These are phyloP conservation scores for Hypomecis punctinalis DNA, from an alignment of 2,888 invertebrate genomes.

Conservation along the genomic window DNA sequence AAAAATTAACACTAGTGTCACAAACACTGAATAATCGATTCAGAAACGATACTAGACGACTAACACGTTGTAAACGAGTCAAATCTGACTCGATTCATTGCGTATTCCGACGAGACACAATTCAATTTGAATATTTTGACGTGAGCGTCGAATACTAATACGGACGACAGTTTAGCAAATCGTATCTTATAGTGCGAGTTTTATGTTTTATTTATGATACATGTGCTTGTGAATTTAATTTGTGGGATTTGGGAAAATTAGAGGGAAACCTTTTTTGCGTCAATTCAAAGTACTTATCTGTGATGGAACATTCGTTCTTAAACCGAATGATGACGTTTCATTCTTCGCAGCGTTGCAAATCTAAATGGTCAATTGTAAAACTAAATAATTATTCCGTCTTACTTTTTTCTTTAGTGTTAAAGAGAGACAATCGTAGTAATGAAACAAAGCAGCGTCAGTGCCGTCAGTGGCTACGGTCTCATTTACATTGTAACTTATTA, in stretches of 20 bases:
- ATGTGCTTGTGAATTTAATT: slow-evolving; percentile 66
- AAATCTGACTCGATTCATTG: slow-evolving; percentile 59
- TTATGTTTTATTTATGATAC: slow-evolving; percentile 78
- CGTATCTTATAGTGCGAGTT: slow-evolving; percentile 66
- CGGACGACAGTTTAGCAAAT: slow-evolving; percentile 73
- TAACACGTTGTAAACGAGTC: slow-evolving; percentile 66
- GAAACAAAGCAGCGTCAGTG: background rate
- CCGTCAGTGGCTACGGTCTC: background rate
- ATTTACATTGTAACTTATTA: background rate
- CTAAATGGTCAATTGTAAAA: background rate
- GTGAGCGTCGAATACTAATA: slow-evolving; percentile 72
- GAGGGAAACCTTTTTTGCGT: slow-evolving; percentile 39
- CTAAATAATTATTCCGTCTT: background rate
- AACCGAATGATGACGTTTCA: slow-evolving; percentile 9
- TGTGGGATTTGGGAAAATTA: slow-evolving; percentile 51
- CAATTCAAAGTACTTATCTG: slow-evolving; percentile 5
- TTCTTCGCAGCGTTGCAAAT: background rate
- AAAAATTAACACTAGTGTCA: slow-evolving; percentile 54
- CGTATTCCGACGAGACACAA: slow-evolving; percentile 72
- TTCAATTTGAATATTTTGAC: slow-evolving; percentile 81
- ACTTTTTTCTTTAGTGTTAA: background rate
- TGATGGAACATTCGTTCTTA: slow-evolving; percentile 25
- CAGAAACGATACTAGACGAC: slow-evolving; percentile 59
- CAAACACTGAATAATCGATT: slow-evolving; percentile 64
- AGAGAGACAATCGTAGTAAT: background rate